Percentiles rank a stretch among this genome's conserved stretches.
Evolutionary conservation across 2,888 invertebrate species (phyloP).

Genomic region (Melolontha melolontha): DNA sequence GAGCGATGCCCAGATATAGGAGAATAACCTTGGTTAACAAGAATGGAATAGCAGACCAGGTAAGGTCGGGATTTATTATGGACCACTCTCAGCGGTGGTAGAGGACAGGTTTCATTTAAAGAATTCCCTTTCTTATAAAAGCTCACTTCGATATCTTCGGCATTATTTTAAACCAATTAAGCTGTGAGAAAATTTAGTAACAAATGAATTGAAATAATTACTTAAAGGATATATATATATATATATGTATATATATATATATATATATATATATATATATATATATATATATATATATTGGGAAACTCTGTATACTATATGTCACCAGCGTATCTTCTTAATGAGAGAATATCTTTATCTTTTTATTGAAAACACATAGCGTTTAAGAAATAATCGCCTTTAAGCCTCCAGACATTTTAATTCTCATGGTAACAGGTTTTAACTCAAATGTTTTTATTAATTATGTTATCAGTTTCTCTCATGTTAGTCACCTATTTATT

Average conservation of each 20-base stretch:
- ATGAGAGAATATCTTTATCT: too few species aligned
- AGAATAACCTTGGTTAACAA: constrained; percentile 61
- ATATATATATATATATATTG: too few species aligned
- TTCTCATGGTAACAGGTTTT: constrained; percentile 10
- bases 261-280: too few species aligned
- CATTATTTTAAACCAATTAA: not conserved
- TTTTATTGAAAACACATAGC: constrained; percentile 10
- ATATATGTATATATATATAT: too few species aligned
- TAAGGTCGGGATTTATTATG: constrained; percentile 61
- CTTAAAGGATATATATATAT: too few species aligned
- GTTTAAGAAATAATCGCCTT: not conserved
- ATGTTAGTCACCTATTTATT: too few species aligned
- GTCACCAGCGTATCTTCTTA: too few species aligned
- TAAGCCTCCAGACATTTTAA: constrained; percentile 1
- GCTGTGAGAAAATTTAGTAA: too few species aligned
- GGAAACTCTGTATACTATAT: too few species aligned
- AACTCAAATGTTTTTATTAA: constrained; percentile 6
- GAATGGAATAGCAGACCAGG: constrained; percentile 60
- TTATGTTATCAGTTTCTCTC: not conserved
- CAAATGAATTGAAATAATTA: too few species aligned
- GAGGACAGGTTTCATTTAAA: constrained; percentile 28
- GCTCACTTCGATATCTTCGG: constrained; percentile 14
- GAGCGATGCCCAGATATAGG: constrained; percentile 61
- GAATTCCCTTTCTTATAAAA: constrained; percentile 26
- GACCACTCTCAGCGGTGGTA: constrained; percentile 50